Base-by-base conservation (phyloP, 2,888 invertebrate species). In the Arrhopalites spinosus region DNA sequence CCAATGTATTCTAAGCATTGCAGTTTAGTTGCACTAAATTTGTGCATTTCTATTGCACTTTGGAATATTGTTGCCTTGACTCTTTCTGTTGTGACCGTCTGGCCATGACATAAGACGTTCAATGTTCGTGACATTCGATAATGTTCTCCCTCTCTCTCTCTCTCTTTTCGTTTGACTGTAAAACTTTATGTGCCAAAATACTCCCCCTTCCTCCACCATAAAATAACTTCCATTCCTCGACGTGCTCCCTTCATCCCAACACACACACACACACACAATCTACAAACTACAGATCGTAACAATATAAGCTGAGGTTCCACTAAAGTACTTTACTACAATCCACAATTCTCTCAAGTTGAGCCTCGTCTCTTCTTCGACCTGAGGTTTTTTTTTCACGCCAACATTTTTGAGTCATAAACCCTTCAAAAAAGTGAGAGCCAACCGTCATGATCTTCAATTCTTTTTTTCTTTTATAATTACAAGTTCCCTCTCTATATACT, bases 161-260 rank as follows among this genome's bases (percentile, higher is more conserved):
- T 27, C 25, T 20, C 8, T 53, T 53, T 20, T 59, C 27, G 25
- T 36, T 11, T 50, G 50, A 59, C 59, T 25, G 59, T 59, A 59
- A 59, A 59, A 59, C 59, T 59, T 59, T 59, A 59, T 59, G 59
- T 59, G 59, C 59, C 59, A 59, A 59, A 59, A 59, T 59, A 59
- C 50, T n/a, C 50, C 50, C 50, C 50, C n/a, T 50, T 36, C 11
- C 15, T 27, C 25, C 25, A 7, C 50, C 59, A 59, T 59, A 59
- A 59, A 59, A 59, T 59, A 59, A 59, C 59, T 59, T 27, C 59
- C 25, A 20, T 59, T 3, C 59, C 59, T 59, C 25, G 8, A 59
- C 59, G 8, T 59, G 59, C 59, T 59, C 59, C 23, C 53, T 23
- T 27, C 27, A 11, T 25, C 25, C 36, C 59, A 59, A 20, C 3